A percentile compares a stretch with the other conserved stretches of the same genome.
phyloP scores from a whole-genome alignment of 2,888 invertebrate genomes.

The Limulus polyphemus region DNA sequence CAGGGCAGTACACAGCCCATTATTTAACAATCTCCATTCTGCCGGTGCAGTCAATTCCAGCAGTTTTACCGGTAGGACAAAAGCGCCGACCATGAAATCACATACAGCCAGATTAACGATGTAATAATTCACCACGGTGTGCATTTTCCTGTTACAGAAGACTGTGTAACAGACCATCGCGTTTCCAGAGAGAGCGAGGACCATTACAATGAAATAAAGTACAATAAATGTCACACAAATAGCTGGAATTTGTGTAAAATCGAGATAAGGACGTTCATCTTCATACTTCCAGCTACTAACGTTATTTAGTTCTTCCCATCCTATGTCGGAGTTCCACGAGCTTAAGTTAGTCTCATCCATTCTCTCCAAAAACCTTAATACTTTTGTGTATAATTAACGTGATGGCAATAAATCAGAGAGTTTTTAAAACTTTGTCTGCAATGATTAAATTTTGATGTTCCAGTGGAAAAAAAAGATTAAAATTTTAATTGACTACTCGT shows the following conservation, averaged over 20 bases:
- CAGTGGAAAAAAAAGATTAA: no score
- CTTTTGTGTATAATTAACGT: no score
- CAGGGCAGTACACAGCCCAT: constrained; percentile 36
- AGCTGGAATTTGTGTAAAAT: constrained; percentile 33
- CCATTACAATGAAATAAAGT: constrained; percentile 34
- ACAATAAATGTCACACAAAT: constrained; percentile 33
- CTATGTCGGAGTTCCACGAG: no score
- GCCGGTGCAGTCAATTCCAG: constrained; percentile 39
- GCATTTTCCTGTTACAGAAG: constrained; percentile 38
- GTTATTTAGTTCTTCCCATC: no score
- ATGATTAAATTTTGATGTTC: no score
- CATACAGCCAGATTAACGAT: constrained; percentile 39
- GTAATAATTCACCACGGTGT: constrained; percentile 40
- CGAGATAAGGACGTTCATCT: constrained; percentile 24
- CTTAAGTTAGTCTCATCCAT: no score
- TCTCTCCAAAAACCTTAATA: no score
- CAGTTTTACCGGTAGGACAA: constrained; percentile 40
- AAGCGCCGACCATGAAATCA: constrained; percentile 38
- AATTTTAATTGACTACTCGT: no score
- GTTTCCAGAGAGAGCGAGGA: constrained; percentile 36
- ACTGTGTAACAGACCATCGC: constrained; percentile 38
- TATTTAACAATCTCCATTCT: constrained; percentile 35
- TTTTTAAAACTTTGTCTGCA: no score
- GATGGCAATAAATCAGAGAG: no score
- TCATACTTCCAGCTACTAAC: neutral